These are phyloP conservation scores for Gonocerus acuteangulatus DNA, from an alignment of 2,888 invertebrate species.

Conservation along the genomic window DNA sequence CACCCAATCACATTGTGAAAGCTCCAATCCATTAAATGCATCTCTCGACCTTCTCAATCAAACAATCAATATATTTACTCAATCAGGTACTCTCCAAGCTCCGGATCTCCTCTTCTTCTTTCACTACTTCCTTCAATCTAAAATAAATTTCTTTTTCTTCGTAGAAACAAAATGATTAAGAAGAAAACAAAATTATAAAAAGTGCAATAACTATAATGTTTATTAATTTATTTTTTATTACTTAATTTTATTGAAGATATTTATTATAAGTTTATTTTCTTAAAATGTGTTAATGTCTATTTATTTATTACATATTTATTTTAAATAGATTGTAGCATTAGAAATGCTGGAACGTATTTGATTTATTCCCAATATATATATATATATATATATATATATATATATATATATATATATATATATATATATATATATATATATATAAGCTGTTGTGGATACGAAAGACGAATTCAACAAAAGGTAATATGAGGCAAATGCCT, in stretches of 20 bases:
- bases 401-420: too few species aligned
- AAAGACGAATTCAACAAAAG: too few species aligned
- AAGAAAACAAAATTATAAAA: background rate
- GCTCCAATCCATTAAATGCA: constrained; percentile 72
- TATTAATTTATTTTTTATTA: constrained; percentile 1
- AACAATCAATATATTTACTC: background rate
- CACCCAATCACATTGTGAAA: constrained; percentile 87
- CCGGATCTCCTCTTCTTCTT: background rate
- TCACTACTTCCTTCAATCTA: background rate
- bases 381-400: too few species aligned
- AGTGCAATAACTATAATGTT: background rate
- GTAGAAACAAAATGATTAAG: background rate
- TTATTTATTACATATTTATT: constrained; percentile 6
- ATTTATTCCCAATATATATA: too few species aligned
- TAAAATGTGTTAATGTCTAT: constrained; percentile 7
- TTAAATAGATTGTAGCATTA: too few species aligned
- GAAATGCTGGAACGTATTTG: too few species aligned
- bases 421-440: too few species aligned
- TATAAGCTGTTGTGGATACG: too few species aligned
- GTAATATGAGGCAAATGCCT: too few species aligned
- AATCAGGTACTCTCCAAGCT: constrained; percentile 21
- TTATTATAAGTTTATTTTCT: background rate
- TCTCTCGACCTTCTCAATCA: background rate
- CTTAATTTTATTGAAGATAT: constrained; percentile 3
- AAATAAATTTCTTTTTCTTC: background rate